These are phyloP conservation scores for Drosophila niveifrons DNA, from an alignment of 2,888 invertebrate genomes.

Conservation along the genomic window DNA sequence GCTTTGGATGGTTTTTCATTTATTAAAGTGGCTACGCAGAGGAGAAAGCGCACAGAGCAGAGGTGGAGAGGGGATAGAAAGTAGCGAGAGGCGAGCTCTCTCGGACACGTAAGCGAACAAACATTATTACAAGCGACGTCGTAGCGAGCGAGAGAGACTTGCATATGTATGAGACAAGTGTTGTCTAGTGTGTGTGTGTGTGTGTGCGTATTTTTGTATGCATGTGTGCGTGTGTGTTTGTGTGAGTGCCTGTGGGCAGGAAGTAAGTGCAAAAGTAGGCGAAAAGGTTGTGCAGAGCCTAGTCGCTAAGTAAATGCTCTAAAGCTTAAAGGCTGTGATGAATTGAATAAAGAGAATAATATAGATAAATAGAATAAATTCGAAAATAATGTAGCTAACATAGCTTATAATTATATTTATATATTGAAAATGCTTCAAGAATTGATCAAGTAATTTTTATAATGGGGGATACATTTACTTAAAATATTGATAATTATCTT, in stretches of 20 bases:
- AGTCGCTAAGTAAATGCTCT: conserved; percentile 1
- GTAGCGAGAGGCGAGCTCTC: conserved; percentile 26
- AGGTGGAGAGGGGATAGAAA: neutral
- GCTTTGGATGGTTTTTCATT: conserved; percentile 74
- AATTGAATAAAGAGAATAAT: too few relatives aligned
- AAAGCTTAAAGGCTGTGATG: conserved; percentile 20
- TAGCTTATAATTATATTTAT: too few relatives aligned
- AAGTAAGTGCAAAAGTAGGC: conserved; percentile 12
- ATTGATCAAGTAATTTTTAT: too few relatives aligned
- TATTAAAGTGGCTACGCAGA: conserved; percentile 68
- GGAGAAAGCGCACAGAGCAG: conserved; percentile 45
- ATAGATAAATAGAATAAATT: too few relatives aligned
- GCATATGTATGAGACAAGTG: conserved; percentile 46
- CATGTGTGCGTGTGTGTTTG: neutral
- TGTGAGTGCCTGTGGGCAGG: conserved; percentile 3
- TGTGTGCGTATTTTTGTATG: neutral
- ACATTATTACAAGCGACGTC: conserved; percentile 32
- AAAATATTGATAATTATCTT: too few relatives aligned
- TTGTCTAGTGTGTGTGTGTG: conserved; percentile 12
- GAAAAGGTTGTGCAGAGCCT: neutral
- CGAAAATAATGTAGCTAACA: too few relatives aligned
- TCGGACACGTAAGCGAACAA: conserved; percentile 51
- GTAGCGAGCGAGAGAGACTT: conserved; percentile 9
- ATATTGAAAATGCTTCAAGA: too few relatives aligned
- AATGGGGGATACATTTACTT: too few relatives aligned